Base-by-base conservation (phyloP, 2,113 vertebrate species). In the Oxygymnocypris stewartii region DNA sequence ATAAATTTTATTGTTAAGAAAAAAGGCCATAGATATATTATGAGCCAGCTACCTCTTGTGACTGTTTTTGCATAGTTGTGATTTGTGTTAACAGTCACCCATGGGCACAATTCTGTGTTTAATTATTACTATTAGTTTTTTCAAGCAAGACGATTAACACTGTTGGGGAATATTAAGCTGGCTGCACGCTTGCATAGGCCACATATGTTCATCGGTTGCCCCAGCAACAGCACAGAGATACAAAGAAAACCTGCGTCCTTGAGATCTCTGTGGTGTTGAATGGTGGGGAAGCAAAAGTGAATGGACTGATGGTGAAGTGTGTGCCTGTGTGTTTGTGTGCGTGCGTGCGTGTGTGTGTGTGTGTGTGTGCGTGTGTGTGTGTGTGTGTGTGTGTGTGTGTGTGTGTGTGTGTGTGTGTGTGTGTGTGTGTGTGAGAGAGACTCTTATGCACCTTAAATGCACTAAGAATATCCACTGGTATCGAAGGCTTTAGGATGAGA, bases 181-280 rank as follows among this genome's bases (percentile, higher is more conserved):
- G 79, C 4, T 67, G 74, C 85, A 75, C 71, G 54, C 84, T 85
- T 67, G 59, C 90, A 86, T 85, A 87, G 89, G 87, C 90, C 92
- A 89, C 88, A 86, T 92, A 92, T 91, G 92, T 91, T 88, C 90
- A 82, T 89, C 76, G 89, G 94, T 94, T 91, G 82, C 92, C 92
- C 51, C 85, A 88, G 94, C 89, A 95, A 95, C 94, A 91, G 86
- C 87, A 84, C 88, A 67, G 86, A 88, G 85, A 85, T 63, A 94
- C 91, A 93, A 94, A 93, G 92, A 93, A 90, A 91, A 74, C 28
- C 57, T 6, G 63, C 87, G 92, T 93, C 93, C 94, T 95, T 94
- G 93, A 94, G 92, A 92, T 87, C 89, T 79, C 59, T 65, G 89
- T 88, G 59, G 85, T 67, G 79, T 84, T 20, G 88, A 88, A 90